Base-by-base conservation (phyloP, 1,140 invertebrate genomes). In the Carcinoscorpius rotundicauda region DNA sequence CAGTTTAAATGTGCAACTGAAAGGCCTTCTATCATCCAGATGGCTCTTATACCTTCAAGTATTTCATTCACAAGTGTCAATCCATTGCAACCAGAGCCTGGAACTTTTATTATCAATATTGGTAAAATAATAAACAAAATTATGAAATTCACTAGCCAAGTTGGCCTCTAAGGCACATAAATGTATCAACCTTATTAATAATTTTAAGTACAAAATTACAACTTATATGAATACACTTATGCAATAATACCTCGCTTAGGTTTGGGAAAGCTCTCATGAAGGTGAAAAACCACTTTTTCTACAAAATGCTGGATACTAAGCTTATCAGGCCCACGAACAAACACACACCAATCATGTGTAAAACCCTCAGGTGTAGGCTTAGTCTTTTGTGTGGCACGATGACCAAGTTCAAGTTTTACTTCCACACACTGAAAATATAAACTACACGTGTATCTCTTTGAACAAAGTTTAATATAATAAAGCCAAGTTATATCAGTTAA, bases 321-420 rank as follows among this genome's bases (percentile, higher is more conserved):
- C 68, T 86, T 85, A 72, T 95, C 89, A 69, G 84, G 82, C 64
- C 93, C 93, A 70, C 87, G 81, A 4, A 98, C 89, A 81, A 89
- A 97, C n/a, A 97, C 86, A 76, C 92, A 90, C 95, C 95, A 98
- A 76, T 97, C 93, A 80, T 98, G 95, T 69, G 94, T 97, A 73
- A 91, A 96, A 10, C 90, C 92, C 76, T 93, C 87, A 11, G 84
- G 82, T 6, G 90, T 93, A 66, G 82, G 83, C 74, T 88, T 87
- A 11, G 83, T 82, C 72, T 87, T 84, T 67, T 93, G 78, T 60
- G 82, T 83, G 67, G 93, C 89, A 74, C 85, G 83, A 77, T 98
- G 93, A 52, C 93, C 93, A 75, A 96, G 87, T 81, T 96, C 92
- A 73, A 97, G 83, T 73, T 86, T 87, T 65, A 96, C 88, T 77